Base-by-base conservation (phyloP, 2,113 vertebrate species). In the Parus major region DNA sequence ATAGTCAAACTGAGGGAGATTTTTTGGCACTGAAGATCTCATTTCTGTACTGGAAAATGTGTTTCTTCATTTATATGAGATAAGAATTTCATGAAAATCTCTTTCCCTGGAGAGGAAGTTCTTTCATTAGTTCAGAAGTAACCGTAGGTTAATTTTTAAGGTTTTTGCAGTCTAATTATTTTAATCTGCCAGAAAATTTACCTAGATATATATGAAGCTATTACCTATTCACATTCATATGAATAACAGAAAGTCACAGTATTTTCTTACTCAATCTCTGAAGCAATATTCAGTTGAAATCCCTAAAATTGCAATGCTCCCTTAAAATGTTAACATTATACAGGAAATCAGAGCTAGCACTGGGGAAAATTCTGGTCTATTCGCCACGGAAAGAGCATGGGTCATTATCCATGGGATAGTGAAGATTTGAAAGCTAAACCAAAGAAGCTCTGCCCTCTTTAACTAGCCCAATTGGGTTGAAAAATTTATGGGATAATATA, bases 121-220 rank as follows among this genome's bases (percentile, higher is more conserved):
- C 50, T 93, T 96, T 88, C 33, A 57, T 71, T 72, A 80, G 13
- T 55, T 36, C 72, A 68, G 22, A 59, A 88, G 19, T 70, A 90
- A 60, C 89, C 47, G 31, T 20, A 82, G 41, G 39, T 82, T 87
- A 76, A 77, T 93, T 94, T 90, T 77, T 50, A 92, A 88, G 84
- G 68, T 49, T 83, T 90, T 53, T 80, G 42, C 71, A 72, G 39
- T 59, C 23, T 61, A 53, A 64, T 75, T 53, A 76, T 53, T 91
- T 56, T 82, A n/a, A 60, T 83, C 71, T 88, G 39, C 44, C 35
- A 73, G 42, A 73, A 92, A 77, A 92, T 18, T 36, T 88, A 64
- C 47, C 36, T 41, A 39, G 33, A 63, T 88, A n/a, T 70, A 31
- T 36, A 76, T 29, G 19, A 65, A 86, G n/a, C 31, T 35, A 47